Base-by-base conservation (phyloP, 2,797 vertebrate species). In the Callimico goeldii region DNA sequence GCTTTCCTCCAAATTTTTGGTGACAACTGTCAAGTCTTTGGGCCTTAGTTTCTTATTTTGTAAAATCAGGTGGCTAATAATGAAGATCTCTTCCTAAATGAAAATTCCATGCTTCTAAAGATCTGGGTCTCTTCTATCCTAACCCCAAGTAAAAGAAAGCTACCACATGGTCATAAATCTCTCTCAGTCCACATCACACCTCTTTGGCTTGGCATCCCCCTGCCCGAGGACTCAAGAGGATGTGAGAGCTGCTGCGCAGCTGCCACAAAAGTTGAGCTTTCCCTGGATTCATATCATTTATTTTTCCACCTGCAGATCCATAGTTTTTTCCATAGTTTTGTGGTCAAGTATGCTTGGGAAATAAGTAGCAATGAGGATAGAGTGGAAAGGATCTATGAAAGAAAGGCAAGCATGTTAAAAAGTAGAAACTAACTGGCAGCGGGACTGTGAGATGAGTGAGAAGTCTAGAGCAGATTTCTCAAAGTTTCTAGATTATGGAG, bases 91-190 rank as follows among this genome's bases (percentile, higher is more conserved):
- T 73, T 94, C 58, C 50, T 90, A 75, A 88, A 86, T 50, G 64
- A 82, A 97, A 95, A 96, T 88, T 41, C 79, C 28, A 75, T 8
- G 75, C 28, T 75, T 70, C 11, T 61, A 91, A 86, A 94, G 94
- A 57, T 22, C n/a, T 86, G 58, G 20, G 33, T 86, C n/a, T 95
- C 85, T 79, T 89, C 41, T 83, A 48, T 12, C 12, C n/a, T 84
- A 81, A 55, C 30, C 33, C 36, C 20, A 48, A 52, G 36, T 72
- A 48, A 90, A 90, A 73, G 64, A 55, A 85, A 75, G 52, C 72
- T 92, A 46, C 55, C 57, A 41, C 15, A 46, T 33, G 11, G 58
- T 83, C 90, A 72, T 33, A 76, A 46, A 58, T 84, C 61, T 58
- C 43, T 39, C 76, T 90, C 43, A 79, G 36, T 43, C 50, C 67